These are phyloP conservation scores for Australoheros scitulus DNA, from an alignment of 2,113 vertebrate genomes.

Conservation along the genomic window DNA sequence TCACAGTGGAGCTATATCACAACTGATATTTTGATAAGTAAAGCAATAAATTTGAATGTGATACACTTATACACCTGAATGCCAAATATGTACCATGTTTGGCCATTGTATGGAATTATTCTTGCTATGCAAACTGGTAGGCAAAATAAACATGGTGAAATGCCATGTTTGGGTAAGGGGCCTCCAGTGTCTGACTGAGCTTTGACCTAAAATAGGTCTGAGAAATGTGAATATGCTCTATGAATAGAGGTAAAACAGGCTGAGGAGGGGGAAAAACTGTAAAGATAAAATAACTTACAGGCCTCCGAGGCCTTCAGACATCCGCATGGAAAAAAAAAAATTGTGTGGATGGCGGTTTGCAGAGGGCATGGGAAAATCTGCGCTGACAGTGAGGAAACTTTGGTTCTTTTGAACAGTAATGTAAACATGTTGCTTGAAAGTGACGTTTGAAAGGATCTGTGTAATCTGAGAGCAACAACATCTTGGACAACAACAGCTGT, in stretches of 20 bases:
- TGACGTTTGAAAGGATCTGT: conserved; percentile 48
- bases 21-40: no score
- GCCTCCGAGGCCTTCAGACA: conserved; percentile 65
- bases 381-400: conserved; percentile 66
- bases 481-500: conserved; percentile 16
- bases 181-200: conserved; percentile 42
- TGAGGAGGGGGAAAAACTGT: background rate
- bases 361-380: conserved; percentile 68
- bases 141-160: conserved; percentile 44
- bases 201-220: conserved; percentile 59
- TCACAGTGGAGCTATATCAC: background rate
- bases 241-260: conserved; percentile 60
- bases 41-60: background rate
- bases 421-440: conserved; percentile 81
- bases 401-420: conserved; percentile 86
- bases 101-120: conserved; percentile 53
- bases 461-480: conserved; percentile 23
- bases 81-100: conserved; percentile 62
- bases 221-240: conserved; percentile 64
- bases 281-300: conserved; percentile 55
- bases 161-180: conserved; percentile 58
- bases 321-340: conserved; percentile 29
- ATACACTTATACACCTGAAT: background rate
- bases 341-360: conserved; percentile 40
- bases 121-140: conserved; percentile 41